Evolutionary conservation across 2,888 invertebrate species (phyloP).

Genomic region (Eupithecia inturbata): DNA sequence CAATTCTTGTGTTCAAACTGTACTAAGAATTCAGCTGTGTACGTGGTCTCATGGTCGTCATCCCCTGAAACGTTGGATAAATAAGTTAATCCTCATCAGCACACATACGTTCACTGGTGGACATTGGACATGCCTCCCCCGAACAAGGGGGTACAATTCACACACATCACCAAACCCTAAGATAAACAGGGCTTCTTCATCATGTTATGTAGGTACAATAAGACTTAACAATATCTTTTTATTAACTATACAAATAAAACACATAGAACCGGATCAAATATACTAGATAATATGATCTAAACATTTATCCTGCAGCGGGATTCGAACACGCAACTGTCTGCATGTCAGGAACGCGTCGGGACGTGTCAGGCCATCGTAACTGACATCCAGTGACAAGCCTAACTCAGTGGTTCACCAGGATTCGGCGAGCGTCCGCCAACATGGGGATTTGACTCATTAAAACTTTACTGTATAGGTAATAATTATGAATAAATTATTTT

Average conservation of each 20-base stretch:
- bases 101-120: neutral
- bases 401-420: neutral
- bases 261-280: neutral
- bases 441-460: neutral
- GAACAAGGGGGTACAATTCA: neutral
- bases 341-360: neutral
- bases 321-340: neutral
- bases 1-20: conserved; percentile 66
- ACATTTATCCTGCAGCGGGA: neutral
- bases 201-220: too few species aligned
- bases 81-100: neutral
- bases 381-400: neutral
- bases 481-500: too few species aligned
- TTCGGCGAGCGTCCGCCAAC: neutral
- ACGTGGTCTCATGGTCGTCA: conserved; percentile 83
- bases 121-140: too few species aligned
- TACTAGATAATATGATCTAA: neutral
- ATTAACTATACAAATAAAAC: neutral
- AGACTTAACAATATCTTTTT: too few species aligned
- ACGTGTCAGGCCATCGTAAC: too few species aligned
- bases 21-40: conserved; percentile 74
- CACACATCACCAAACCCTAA: neutral
- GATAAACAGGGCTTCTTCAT: neutral
- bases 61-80: conserved; percentile 76
- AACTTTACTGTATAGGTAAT: neutral